Base-by-base conservation (phyloP, 2,888 invertebrate species). In the Myopa tessellatipennis region DNA sequence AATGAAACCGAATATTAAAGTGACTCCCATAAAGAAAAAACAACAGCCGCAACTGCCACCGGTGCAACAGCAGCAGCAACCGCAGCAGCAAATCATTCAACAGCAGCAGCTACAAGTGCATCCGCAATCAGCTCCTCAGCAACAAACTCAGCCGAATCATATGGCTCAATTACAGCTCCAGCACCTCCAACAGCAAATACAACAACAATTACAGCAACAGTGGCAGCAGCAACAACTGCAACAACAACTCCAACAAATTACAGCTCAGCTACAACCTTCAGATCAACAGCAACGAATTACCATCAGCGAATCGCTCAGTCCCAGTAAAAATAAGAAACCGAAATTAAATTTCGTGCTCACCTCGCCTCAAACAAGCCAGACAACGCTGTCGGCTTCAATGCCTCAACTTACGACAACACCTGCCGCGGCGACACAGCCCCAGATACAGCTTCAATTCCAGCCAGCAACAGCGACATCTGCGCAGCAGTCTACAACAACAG, bases 331-430 rank as follows among this genome's bases (percentile, higher is more conserved):
- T 73, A 89, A 89, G 61, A 89, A 89, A 74, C 86, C 87, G 0
- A 90, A 90, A 82, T 80, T 89, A 4, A 89, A 89, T 81, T 87
- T 90, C 69, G 87, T 90, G 10, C 79, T 90, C 0, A 85, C 89
- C 4, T 83, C 89, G 6, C 86, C 88, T 34, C 85, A 45, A 80
- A 78, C 26, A 26, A 26, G 26, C 26, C 26, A 26, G 26, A 79
- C 83, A 82, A 82, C 82, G 73, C 68, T 82, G 40, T 45, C 82
- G 45, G 73, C 83, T 76, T 68, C 81, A 74, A 52, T 82, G 67
- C 82, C 82, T 52, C 82, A 82, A 81, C 45, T 80, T 14, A 60
- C 79, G n/a, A 55, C 74, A 34, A 55, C 65, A 40, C 45, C 76
- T 61, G 67, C 67, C n/a, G 26, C 72, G 58, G n/a, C 83, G 81